Evolutionary conservation across 2,113 vertebrate genomes (phyloP), one percentile per base, ranked within the genome.

Genomic region (Procavia capensis): DNA sequence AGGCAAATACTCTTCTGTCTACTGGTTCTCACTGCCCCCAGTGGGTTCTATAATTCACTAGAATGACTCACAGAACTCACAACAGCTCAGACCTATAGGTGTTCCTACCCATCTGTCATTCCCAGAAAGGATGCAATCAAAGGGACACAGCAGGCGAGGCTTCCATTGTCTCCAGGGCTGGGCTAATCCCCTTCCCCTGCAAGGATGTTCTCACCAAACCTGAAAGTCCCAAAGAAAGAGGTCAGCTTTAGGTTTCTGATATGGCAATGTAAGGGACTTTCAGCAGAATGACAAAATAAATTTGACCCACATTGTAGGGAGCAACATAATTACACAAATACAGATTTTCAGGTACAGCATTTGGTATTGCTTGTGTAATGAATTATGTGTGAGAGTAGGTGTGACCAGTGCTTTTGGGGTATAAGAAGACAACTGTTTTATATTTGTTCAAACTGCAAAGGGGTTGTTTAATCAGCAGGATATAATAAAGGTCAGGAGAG

Each of bases 371-470:
- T 97, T 90, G 20, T 8, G 64, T 39, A 83, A 63, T 11, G 31
- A 59, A 20, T 50, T 82, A 41, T 36, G 8, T 16, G 63, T 89
- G 75, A 88, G 31, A 91, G 19, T 59, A 79, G 4, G 9, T 68
- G 91, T 78, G 68, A 29, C 14, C 9, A 84, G 1, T 50, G 9
- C 14, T 76, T 64, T 92, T 31, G 76, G 27, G 17, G 11, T 72
- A 86, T 86, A 91, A 92, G 94, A 92, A 50, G 29, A 59, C 31
- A 81, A 19, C 3, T 43, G 34, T 81, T 94, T 89, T 24, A 47
- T 88, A 87, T 87, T 82, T 84, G 75, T 74, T 66, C 4, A 88
- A 64, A 45, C 75, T 78, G 59, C 39, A 74, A 95, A 86, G 2
- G 1, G 91, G n/a, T 61, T 31, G 39, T 90, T 84, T n/a, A 74